Percentiles rank a stretch among this genome's conserved stretches.
Evolutionary conservation across 2,113 vertebrate species (phyloP).

Genomic region (Podilymbus podiceps): DNA sequence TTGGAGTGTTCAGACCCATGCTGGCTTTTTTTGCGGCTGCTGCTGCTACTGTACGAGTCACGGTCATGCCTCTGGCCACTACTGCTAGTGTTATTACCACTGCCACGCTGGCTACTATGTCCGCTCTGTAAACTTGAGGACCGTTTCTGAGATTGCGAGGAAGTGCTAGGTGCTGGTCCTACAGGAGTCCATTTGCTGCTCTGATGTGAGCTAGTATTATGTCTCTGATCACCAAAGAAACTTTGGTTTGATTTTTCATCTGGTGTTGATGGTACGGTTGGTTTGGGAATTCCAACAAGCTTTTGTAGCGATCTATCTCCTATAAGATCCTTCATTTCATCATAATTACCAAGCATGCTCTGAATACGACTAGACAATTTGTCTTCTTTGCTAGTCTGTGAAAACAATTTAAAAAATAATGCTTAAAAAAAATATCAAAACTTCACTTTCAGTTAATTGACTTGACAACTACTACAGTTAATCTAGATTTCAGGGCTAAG

Average conservation of each 20-base stretch:
- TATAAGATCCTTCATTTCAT: conserved; percentile 97
- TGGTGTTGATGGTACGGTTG: conserved; percentile 82
- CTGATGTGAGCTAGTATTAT: conserved; percentile 81
- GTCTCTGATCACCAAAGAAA: conserved; percentile 89
- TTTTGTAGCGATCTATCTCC: conserved; percentile 90
- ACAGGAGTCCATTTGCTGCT: conserved; percentile 97
- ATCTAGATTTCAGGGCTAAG: neutral
- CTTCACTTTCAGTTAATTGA: too few species aligned
- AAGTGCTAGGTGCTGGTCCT: conserved; percentile 85
- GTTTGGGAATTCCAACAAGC: conserved; percentile 83
- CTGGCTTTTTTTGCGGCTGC: conserved; percentile 89
- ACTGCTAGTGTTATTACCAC: conserved; percentile 66
- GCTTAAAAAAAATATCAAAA: neutral
- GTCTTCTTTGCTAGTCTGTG: conserved; percentile 95
- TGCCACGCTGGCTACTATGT: conserved; percentile 77
- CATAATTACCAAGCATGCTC: conserved; percentile 99
- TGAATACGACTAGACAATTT: conserved; percentile 97
- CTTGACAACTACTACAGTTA: neutral
- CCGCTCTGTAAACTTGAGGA: conserved; percentile 80
- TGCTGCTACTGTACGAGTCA: conserved; percentile 74
- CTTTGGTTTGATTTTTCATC: conserved; percentile 87
- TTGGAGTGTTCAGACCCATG: conserved; percentile 93
- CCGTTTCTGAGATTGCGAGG: conserved; percentile 87
- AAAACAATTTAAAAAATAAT: neutral
- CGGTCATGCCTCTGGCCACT: conserved; percentile 88